phyloP scores from a whole-genome alignment of 2,113 vertebrate species.

The Canis aureus region DNA sequence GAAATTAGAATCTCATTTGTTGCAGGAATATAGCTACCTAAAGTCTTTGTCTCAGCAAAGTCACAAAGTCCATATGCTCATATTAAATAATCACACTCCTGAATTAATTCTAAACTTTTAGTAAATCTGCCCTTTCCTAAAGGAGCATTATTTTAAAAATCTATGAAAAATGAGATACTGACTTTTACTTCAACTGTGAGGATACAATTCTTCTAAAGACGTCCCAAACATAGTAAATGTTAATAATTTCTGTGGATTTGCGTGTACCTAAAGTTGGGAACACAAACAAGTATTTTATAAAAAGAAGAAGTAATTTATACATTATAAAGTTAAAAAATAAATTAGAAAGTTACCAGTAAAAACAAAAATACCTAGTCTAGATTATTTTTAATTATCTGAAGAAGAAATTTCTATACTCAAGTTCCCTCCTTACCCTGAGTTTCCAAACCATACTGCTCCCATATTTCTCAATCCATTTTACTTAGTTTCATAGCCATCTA shows the following conservation, averaged over 20 bases:
- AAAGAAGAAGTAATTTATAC: conserved; percentile 63
- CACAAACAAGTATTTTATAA: neutral
- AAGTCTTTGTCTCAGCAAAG: conserved; percentile 66
- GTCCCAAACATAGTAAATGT: neutral
- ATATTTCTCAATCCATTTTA: conserved; percentile 45
- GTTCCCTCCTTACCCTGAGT: conserved; percentile 17
- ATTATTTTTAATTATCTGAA: conserved; percentile 43
- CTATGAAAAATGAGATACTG: conserved; percentile 8
- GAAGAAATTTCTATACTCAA: neutral
- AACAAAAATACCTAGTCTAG: neutral
- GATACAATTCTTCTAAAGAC: conserved; percentile 46
- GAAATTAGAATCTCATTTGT: conserved; percentile 70
- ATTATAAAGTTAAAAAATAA: conserved; percentile 24
- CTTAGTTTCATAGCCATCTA: conserved; percentile 19
- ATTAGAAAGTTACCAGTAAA: neutral
- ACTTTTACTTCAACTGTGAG: conserved; percentile 29
- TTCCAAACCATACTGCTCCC: conserved; percentile 35
- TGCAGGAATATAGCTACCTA: conserved; percentile 46
- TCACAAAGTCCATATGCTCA: conserved; percentile 7
- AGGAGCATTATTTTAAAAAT: neutral
- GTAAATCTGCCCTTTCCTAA: conserved; percentile 14
- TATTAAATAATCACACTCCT: neutral
- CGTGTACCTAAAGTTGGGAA: neutral
- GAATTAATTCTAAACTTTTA: conserved; percentile 29
- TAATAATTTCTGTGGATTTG: conserved; percentile 34